Conservation (phyloP, 2,113 vertebrate genomes). For the Calidris pygmaea region DNA sequence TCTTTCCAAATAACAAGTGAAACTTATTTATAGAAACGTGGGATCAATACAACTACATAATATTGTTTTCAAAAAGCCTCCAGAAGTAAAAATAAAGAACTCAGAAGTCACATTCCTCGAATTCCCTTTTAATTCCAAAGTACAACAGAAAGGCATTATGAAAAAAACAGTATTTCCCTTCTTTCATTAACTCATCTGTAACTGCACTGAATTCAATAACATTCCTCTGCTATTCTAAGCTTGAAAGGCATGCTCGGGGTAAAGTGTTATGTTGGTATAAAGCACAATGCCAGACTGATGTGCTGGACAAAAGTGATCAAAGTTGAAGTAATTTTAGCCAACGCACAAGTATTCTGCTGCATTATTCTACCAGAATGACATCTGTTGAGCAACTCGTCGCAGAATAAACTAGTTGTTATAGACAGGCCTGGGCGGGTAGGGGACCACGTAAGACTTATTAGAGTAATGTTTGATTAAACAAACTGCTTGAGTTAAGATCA, state of each 20-base stretch:
- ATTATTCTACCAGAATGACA: conserved; percentile 87
- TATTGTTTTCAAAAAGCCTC: conserved; percentile 26
- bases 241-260: conserved; percentile 82
- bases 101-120: conserved; percentile 81
- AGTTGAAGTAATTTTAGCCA: conserved; percentile 85
- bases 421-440: conserved; percentile 75
- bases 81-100: conserved; percentile 69
- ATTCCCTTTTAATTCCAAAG: conserved; percentile 90
- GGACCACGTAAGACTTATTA: conserved; percentile 75
- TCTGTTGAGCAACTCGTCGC: conserved; percentile 86
- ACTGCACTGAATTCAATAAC: conserved; percentile 91
- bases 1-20: background rate
- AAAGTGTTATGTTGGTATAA: conserved; percentile 92
- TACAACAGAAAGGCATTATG: conserved; percentile 84
- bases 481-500: conserved; percentile 70
- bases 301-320: conserved; percentile 93
- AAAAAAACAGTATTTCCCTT: conserved; percentile 99
- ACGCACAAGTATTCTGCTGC: conserved; percentile 82
- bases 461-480: conserved; percentile 74
- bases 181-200: conserved; percentile 88
- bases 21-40: background rate
- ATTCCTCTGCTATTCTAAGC: conserved; percentile 90
- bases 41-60: conserved; percentile 4
- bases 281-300: conserved; percentile 96
- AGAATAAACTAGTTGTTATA: conserved; percentile 88